Conservation (phyloP, 2,888 invertebrate genomes). For the Pedicia rivosa region DNA sequence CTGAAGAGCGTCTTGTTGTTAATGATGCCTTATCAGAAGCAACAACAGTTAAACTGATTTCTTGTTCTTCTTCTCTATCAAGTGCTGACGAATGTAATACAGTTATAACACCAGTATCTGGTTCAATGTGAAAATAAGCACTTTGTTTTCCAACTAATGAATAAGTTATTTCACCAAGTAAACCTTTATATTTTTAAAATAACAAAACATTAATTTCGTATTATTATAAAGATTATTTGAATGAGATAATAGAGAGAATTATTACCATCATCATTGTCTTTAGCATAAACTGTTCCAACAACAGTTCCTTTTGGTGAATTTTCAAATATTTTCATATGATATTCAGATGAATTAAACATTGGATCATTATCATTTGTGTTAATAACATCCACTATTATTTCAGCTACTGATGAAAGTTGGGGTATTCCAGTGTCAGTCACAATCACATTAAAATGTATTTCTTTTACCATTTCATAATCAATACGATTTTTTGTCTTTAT, state of each 20-base stretch:
- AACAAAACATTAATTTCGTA: too few relatives aligned
- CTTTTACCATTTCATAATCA: conserved; percentile 67
- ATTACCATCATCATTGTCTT: conserved; percentile 60
- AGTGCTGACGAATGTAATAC: conserved; percentile 55
- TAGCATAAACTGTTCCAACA: conserved; percentile 56
- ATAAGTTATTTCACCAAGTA: conserved; percentile 64
- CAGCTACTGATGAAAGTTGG: conserved; percentile 59
- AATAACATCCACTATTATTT: conserved; percentile 56
- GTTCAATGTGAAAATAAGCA: conserved; percentile 55
- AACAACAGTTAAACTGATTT: conserved; percentile 58
- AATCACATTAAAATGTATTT: conserved; percentile 59
- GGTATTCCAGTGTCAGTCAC: conserved; percentile 82
- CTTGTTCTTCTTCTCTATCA: conserved; percentile 58
- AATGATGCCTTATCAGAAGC: conserved; percentile 67
- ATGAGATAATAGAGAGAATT: background rate
- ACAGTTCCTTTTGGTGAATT: conserved; percentile 57
- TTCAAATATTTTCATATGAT: conserved; percentile 57
- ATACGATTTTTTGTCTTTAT: conserved; percentile 61
- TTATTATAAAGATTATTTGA: background rate
- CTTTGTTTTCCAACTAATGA: conserved; percentile 58
- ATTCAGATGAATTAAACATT: conserved; percentile 47
- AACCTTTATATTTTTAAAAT: conserved; percentile 28
- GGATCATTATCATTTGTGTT: conserved; percentile 86
- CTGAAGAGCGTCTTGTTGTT: conserved; percentile 49
- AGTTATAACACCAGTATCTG: conserved; percentile 54